Evolutionary conservation across 2,113 vertebrate species (phyloP).

Genomic region (Pelodiscus sinensis): DNA sequence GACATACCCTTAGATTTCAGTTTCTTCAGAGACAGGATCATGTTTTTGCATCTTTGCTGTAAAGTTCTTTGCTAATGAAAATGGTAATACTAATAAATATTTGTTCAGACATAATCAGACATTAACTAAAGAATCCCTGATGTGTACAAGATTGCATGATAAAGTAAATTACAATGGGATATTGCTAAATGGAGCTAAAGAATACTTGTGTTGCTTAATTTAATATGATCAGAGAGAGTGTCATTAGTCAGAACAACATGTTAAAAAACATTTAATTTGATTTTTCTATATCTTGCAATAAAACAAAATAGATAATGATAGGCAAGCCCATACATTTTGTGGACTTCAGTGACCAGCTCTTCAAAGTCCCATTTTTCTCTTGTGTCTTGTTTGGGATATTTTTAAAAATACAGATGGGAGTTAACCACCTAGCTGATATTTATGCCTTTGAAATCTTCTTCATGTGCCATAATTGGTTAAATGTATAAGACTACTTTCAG

Average conservation of each 20-base stretch:
- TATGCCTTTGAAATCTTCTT: background rate
- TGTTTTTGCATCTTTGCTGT: fast-evolving
- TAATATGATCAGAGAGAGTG: background rate
- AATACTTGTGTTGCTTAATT: background rate
- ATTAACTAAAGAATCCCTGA: background rate
- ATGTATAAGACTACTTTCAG: background rate
- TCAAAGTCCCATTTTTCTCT: background rate
- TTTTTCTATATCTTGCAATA: background rate
- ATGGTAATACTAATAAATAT: background rate
- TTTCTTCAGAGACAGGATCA: background rate
- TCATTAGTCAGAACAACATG: background rate
- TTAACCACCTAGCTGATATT: background rate
- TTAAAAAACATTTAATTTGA: background rate
- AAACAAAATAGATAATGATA: background rate
- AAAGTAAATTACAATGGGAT: background rate
- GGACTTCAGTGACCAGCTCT: background rate
- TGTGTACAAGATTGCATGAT: background rate
- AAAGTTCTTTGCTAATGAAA: background rate
- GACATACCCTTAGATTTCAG: background rate
- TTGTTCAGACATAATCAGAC: background rate
- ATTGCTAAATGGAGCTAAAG: conserved; percentile 57
- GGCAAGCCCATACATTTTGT: background rate
- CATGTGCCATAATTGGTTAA: background rate
- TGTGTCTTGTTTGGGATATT: background rate
- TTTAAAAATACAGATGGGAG: background rate